phyloP scores from a whole-genome alignment of 1,140 invertebrate genomes.

The Aphelinus certus region DNA sequence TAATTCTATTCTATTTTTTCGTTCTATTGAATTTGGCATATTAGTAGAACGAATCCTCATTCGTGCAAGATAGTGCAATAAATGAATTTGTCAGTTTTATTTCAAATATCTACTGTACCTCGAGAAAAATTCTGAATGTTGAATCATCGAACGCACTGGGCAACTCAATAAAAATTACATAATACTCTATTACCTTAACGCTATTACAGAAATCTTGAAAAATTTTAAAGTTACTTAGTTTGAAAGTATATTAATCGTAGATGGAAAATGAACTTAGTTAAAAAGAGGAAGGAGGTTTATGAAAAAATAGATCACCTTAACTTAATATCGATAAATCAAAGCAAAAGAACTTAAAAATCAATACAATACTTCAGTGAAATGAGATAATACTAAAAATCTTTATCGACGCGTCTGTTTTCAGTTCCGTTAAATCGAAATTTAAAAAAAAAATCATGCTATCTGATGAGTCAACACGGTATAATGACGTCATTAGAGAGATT shows the following conservation, averaged over 20 bases:
- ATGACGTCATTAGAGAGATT: conserved; percentile 53
- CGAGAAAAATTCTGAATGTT: neutral
- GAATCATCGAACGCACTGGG: conserved; percentile 16
- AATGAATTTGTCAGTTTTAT: neutral
- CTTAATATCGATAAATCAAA: conserved; percentile 24
- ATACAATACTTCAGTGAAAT: conserved; percentile 40
- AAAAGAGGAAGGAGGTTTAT: conserved; percentile 38
- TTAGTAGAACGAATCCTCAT: conserved; percentile 22
- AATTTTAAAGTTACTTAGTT: conserved; percentile 13
- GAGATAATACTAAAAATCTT: conserved; percentile 43
- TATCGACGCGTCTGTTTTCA: conserved; percentile 15
- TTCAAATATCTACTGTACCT: no score
- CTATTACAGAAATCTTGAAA: conserved; percentile 5
- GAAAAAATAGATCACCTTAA: conserved; percentile 30
- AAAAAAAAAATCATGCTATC: neutral
- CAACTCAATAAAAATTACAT: conserved; percentile 26
- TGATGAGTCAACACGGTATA: conserved; percentile 14
- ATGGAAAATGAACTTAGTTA: conserved; percentile 29
- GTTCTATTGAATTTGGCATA: conserved; percentile 34
- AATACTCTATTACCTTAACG: conserved; percentile 28
- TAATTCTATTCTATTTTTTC: conserved; percentile 27
- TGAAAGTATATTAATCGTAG: conserved; percentile 18
- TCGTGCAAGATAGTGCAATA: neutral
- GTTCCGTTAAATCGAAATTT: conserved; percentile 6
- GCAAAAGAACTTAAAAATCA: conserved; percentile 4